phyloP scores from a whole-genome alignment of 2,797 vertebrate species.

The Cichlasoma orientale region DNA sequence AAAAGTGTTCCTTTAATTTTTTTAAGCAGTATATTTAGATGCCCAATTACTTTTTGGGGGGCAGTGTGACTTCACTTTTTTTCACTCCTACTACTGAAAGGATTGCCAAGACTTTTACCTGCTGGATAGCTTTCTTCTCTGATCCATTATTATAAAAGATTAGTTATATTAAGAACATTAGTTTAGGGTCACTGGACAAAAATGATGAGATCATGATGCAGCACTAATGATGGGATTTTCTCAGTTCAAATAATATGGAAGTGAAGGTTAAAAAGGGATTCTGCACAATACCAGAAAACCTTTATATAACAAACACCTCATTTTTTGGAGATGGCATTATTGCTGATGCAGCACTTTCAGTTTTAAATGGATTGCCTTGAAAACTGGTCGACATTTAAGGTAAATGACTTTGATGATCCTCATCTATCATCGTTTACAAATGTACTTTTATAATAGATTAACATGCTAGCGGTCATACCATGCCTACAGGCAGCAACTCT shows the following conservation, averaged over 20 bases:
- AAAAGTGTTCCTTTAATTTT: too few species aligned
- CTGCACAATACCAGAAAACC: neutral
- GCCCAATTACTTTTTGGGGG: neutral
- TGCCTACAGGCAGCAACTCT: too few species aligned
- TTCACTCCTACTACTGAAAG: slow-evolving; percentile 5
- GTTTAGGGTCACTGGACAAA: slow-evolving; percentile 51
- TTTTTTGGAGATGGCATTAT: neutral
- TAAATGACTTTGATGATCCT: neutral
- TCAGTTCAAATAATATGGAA: slow-evolving; percentile 39
- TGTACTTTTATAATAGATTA: too few species aligned
- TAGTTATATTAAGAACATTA: slow-evolving; percentile 45
- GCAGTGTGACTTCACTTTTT: neutral
- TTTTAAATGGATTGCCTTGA: neutral
- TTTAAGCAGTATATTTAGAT: neutral
- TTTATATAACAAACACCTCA: neutral
- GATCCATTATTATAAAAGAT: slow-evolving; percentile 41
- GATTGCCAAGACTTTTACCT: neutral
- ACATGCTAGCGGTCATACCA: too few species aligned
- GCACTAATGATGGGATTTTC: slow-evolving; percentile 49
- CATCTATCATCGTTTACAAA: too few species aligned
- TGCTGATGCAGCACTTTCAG: neutral
- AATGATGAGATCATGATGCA: slow-evolving; percentile 52
- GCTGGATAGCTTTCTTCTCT: neutral
- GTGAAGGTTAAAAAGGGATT: slow-evolving; percentile 28
- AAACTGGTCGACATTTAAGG: neutral